Evolutionary conservation across 2,797 vertebrate genomes (phyloP).

Genomic region (Hydrophis major): DNA sequence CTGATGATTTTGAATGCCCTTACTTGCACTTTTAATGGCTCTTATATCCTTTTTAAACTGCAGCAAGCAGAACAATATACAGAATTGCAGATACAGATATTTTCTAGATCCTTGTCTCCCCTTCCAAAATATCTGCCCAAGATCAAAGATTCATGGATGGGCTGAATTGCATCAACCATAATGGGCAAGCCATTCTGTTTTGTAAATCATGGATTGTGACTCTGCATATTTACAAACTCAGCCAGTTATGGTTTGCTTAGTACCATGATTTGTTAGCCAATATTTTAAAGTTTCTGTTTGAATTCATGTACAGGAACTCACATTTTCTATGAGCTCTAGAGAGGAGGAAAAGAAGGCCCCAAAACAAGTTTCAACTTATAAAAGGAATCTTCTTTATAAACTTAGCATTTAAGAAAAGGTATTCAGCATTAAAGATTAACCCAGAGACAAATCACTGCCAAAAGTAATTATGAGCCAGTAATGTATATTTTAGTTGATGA

Average conservation of each 20-base stretch:
- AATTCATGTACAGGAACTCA: background rate
- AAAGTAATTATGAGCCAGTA: constrained; percentile 8
- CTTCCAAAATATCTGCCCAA: too few species aligned
- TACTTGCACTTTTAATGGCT: background rate
- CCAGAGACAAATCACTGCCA: background rate
- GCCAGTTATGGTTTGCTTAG: background rate
- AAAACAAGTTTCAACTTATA: background rate
- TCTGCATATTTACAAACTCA: background rate
- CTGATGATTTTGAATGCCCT: background rate
- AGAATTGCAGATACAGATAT: background rate
- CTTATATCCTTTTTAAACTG: background rate
- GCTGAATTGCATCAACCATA: background rate
- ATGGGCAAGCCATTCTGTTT: background rate
- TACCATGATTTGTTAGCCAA: background rate
- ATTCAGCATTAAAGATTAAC: background rate
- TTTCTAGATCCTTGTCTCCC: background rate
- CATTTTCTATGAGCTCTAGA: background rate
- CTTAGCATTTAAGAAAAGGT: background rate
- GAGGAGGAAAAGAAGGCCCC: background rate
- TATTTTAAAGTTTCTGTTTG: background rate
- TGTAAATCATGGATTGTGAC: background rate
- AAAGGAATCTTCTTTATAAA: background rate
- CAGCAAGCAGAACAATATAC: background rate
- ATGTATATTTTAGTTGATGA: background rate
- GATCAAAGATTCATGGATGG: background rate